These are phyloP conservation scores for Sebastes elongatus DNA, from an alignment of 2,797 vertebrate species.

Conservation along the genomic window DNA sequence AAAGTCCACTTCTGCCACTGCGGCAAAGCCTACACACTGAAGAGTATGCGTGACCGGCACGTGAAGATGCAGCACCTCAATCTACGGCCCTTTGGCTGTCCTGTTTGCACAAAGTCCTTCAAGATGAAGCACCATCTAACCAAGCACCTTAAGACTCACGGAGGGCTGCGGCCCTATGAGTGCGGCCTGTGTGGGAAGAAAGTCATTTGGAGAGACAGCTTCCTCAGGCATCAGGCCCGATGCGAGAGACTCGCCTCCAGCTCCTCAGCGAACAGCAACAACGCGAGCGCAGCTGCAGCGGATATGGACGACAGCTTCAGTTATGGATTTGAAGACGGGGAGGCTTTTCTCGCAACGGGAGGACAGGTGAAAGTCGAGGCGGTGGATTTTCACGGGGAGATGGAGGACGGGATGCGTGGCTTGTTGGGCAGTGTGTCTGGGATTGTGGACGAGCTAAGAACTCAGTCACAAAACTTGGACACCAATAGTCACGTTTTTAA, in stretches of 20 bases:
- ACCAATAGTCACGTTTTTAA: constrained; percentile 65
- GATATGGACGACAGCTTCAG: constrained; percentile 50
- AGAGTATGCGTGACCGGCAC: constrained; percentile 95
- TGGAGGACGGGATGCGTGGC: constrained; percentile 66
- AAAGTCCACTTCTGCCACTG: constrained; percentile 96
- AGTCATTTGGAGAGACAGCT: constrained; percentile 95
- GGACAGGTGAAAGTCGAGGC: constrained; percentile 82
- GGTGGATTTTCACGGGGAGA: constrained; percentile 73
- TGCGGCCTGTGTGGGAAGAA: constrained; percentile 91
- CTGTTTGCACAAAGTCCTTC: constrained; percentile 92
- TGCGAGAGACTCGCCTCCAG: constrained; percentile 83
- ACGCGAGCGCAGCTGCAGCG: not conserved
- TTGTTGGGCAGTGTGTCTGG: constrained; percentile 69
- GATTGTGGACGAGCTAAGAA: constrained; percentile 62
- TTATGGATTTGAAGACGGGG: constrained; percentile 71
- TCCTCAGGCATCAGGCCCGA: constrained; percentile 90
- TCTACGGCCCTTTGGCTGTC: constrained; percentile 91
- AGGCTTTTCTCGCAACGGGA: constrained; percentile 58
- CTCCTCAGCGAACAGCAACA: constrained; percentile 17
- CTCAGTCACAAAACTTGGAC: constrained; percentile 50
- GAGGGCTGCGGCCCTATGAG: constrained; percentile 91
- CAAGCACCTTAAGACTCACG: constrained; percentile 95
- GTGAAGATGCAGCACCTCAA: constrained; percentile 98
- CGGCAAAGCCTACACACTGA: constrained; percentile 93
- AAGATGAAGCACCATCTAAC: constrained; percentile 98